Evolutionary conservation across 2,888 invertebrate genomes (phyloP).

Genomic region (Macropis europaea): DNA sequence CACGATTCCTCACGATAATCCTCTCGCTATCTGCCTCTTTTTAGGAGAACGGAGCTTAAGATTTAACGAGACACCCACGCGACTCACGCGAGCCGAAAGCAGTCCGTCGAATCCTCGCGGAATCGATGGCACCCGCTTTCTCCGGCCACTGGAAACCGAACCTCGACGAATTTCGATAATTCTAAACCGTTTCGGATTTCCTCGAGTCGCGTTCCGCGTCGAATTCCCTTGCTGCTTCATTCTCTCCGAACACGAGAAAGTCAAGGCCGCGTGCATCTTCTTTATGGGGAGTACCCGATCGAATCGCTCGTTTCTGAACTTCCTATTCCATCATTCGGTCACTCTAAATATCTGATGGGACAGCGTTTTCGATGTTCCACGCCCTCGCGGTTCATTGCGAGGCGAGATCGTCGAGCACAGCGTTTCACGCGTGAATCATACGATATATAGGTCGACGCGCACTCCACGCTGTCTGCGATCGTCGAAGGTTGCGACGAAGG

Average conservation of each 20-base stretch:
- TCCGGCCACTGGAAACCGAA: not conserved
- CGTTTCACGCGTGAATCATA: constrained; percentile 36
- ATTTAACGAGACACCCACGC: constrained; percentile 45
- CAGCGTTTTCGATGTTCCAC: too few species aligned
- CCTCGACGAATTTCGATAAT: not conserved
- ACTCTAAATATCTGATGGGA: too few species aligned
- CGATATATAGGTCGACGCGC: constrained; percentile 31
- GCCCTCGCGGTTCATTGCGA: too few species aligned
- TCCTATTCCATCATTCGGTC: too few species aligned
- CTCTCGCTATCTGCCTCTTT: constrained; percentile 27
- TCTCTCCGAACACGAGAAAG: too few species aligned
- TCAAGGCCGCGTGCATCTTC: too few species aligned
- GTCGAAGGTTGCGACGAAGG: constrained; percentile 30
- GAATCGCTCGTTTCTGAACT: too few species aligned
- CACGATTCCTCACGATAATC: constrained; percentile 31
- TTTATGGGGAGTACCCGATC: too few species aligned
- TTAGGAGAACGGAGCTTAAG: constrained; percentile 19
- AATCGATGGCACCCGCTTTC: constrained; percentile 9
- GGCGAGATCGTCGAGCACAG: too few species aligned
- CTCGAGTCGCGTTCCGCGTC: too few species aligned
- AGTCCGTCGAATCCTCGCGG: not conserved
- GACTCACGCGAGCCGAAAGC: constrained; percentile 22
- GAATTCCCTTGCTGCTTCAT: too few species aligned
- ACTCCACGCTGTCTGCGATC: constrained; percentile 18
- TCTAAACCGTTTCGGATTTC: not conserved